Base-by-base conservation (phyloP, 2,113 vertebrate genomes). In the Myanophis thanlyinensis region DNA sequence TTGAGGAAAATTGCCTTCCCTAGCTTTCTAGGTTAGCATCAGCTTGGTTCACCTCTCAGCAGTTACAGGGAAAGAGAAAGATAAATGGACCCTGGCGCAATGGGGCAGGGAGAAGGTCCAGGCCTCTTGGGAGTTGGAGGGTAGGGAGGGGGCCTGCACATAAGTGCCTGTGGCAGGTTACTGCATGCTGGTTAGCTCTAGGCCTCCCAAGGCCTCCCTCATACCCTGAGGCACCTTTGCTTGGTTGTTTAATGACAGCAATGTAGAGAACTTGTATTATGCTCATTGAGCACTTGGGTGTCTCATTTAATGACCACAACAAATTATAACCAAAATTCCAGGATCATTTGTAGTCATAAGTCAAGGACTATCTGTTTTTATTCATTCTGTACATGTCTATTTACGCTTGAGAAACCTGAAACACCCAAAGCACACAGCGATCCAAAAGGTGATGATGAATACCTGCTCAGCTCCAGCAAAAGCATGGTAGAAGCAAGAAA, bases 391-490 rank as follows among this genome's bases (percentile, higher is more conserved):
- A 44, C 23, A 20, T 7, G 8, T 80, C 73, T 80, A 9, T 40
- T 9, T 80, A 20, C 9, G 73, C 18, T 73, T 73, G 15, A 89
- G 91, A 80, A 89, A 90, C 44, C 87, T 8, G 73, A 92, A 89
- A 93, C 94, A 93, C 49, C 94, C 84, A 90, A 95, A 94, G 96
- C 48, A 93, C 94, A 91, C 44, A 80, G 95, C 95, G 93, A 91
- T 96, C 94, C 92, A 47, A 93, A 95, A 35, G 35, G 85, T 73
- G 73, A 95, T 91, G 91, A 94, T 91, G 93, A 93, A 44, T 99
- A 99, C 99, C 99, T 99, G 99, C 97, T 99, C 99, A 88, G 99
- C 99, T 97, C 99, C 99, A 97, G 99, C 99, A 96, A 99, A 99
- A 94, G 99, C 99, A 92, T 99, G 99, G 97, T 99, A 99, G 98